Conservation (phyloP, 2,888 invertebrate genomes). For the Lamellibrachia columna region DNA sequence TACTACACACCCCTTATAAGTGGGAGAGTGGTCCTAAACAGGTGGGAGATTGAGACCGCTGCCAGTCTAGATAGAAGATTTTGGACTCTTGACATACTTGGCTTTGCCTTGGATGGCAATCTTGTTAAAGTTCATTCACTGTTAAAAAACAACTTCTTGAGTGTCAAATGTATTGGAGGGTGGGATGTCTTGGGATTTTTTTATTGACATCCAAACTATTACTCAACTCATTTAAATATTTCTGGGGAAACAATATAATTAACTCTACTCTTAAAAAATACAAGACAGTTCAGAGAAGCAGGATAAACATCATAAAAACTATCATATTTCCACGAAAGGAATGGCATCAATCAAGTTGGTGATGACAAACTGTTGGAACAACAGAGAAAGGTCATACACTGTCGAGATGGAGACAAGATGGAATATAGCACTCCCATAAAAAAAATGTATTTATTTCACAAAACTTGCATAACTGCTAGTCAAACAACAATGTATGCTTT, state of each 20-base stretch:
- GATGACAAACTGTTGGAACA: neutral
- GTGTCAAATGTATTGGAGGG: too few species aligned
- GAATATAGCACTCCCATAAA: neutral
- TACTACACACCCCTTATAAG: too few species aligned
- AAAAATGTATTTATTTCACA: neutral
- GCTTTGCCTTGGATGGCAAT: neutral
- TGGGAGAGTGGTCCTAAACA: too few species aligned
- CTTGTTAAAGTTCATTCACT: neutral
- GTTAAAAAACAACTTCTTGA: neutral
- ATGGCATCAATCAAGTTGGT: neutral
- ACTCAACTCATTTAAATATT: too few species aligned
- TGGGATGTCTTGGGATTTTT: too few species aligned
- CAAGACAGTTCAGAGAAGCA: neutral
- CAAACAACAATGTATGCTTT: neutral
- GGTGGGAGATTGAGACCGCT: neutral
- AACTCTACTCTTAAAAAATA: neutral
- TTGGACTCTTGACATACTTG: neutral
- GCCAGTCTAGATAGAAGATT: neutral
- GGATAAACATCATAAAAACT: neutral
- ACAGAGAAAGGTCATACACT: neutral
- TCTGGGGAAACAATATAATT: too few species aligned
- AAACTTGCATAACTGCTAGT: neutral
- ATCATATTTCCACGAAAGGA: neutral
- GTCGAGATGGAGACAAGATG: neutral
- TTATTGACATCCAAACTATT: too few species aligned